Conservation (phyloP, 35 echinoderm and acorn worm species). For the Lytechinus pictus region DNA sequence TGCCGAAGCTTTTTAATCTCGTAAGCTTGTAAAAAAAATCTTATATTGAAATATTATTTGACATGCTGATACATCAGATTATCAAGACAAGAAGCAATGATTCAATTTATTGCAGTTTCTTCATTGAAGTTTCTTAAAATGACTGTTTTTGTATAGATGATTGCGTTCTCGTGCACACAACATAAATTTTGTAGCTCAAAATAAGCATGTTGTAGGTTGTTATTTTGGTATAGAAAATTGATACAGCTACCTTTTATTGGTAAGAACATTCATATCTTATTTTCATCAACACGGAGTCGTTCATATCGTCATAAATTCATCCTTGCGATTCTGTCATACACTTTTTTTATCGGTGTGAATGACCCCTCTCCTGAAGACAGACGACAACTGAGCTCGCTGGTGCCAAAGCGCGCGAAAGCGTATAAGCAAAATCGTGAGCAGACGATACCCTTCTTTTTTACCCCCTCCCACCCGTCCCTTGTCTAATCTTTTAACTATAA, state of each 20-base stretch:
- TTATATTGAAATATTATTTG: not conserved
- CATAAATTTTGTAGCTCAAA: not conserved
- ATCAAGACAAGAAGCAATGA: no score
- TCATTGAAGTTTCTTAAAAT: not conserved
- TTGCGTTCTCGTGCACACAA: not conserved
- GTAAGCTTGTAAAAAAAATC: not conserved
- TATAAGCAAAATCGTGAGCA: not conserved
- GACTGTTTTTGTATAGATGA: not conserved
- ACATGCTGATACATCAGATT: no score
- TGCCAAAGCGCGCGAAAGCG: not conserved
- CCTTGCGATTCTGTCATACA: not conserved
- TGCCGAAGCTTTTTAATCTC: not conserved
- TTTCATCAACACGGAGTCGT: not conserved
- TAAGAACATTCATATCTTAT: not conserved
- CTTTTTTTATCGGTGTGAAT: not conserved
- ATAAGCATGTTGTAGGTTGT: not conserved
- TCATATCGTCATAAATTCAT: not conserved
- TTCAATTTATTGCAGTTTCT: not conserved
- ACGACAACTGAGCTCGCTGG: constrained; percentile 5
- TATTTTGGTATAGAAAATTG: not conserved
- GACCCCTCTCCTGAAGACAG: not conserved
- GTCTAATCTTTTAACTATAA: constrained; percentile 43
- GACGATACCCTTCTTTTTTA: not conserved
- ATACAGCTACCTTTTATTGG: not conserved
- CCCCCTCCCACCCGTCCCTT: not conserved